phyloP scores from a whole-genome alignment of 2,888 invertebrate genomes.

The Hololepta plana region DNA sequence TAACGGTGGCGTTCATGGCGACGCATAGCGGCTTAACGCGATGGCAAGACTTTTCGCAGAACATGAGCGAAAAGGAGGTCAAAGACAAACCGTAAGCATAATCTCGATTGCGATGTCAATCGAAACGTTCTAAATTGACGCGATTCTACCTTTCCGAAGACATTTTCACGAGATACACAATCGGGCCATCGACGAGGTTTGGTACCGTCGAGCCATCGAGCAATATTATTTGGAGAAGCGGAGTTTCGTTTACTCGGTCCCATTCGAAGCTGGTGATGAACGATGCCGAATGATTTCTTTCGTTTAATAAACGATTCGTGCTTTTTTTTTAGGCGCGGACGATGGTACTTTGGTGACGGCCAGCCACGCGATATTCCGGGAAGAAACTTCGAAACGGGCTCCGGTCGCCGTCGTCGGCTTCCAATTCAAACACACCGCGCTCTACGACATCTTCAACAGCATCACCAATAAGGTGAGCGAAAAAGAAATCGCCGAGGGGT shows the following conservation, averaged over 20 bases:
- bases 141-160: conserved; percentile 17
- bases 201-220: conserved; percentile 79
- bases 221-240: conserved; percentile 60
- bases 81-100: conserved; percentile 14
- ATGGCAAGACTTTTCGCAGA: conserved; percentile 61
- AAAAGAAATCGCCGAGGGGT: no score
- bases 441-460: conserved; percentile 61
- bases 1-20: conserved; percentile 71
- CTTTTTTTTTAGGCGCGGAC: not conserved
- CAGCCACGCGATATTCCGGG: conserved; percentile 64
- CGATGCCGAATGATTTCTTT: no score
- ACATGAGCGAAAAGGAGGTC: conserved; percentile 26
- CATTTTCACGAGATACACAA: conserved; percentile 59
- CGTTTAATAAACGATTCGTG: no score
- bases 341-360: conserved; percentile 60
- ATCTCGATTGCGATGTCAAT: conserved; percentile 3
- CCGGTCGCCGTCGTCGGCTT: conserved; percentile 60
- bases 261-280: conserved; percentile 42
- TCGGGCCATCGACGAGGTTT: conserved; percentile 69
- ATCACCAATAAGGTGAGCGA: conserved; percentile 54
- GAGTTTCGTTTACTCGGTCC: conserved; percentile 69
- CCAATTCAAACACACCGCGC: conserved; percentile 66
- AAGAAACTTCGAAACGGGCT: conserved; percentile 28
- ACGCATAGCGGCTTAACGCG: conserved; percentile 81
- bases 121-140: not conserved